Conservation (phyloP, 2,113 vertebrate genomes). For the cat (Felis catus) region F.catus_Fca126_mat1.0 CM031426.1:41502501-41503000, state of each 20-base stretch:
- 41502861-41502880: neutral
- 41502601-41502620: neutral
- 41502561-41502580: neutral
- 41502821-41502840: neutral
- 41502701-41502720: neutral
- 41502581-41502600: neutral
- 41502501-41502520: neutral
- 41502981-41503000: neutral
- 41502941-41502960: neutral
- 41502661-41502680: neutral
- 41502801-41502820: neutral
- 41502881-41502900: neutral
- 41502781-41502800: neutral
- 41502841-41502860: neutral
- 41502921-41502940: neutral
- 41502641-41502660: neutral
- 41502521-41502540: neutral
- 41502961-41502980: neutral
- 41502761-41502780: too few species aligned
- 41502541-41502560: neutral
- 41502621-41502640: neutral
- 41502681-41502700: neutral
- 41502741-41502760: neutral
- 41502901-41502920: accelerated
- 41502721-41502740: neutral